Base-by-base conservation (phyloP, 1,140 invertebrate species). In the Diachasmimorpha longicaudata region DNA sequence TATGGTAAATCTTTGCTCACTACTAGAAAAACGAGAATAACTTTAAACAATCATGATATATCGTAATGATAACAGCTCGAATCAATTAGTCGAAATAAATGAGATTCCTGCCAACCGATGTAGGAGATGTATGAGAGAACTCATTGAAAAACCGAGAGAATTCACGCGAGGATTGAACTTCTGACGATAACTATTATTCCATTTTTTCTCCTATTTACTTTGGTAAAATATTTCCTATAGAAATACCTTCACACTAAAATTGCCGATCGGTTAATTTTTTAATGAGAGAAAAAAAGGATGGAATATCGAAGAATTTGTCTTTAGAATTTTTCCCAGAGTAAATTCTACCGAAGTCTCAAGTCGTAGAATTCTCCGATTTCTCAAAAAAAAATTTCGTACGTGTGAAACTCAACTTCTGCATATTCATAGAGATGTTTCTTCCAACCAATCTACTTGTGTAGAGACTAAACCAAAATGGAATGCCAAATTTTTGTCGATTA, bases 401-500 rank as follows among this genome's bases (percentile, higher is more conserved):
- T 31, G 6, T 31, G 2, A 63, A 63, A 63, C 23, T 63, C 23
- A 23, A 63, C 19, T 25, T 25, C 58, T 63, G 19, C 58, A 63
- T 11, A 25, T 19, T 14, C 58, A 23, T 31, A 63, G 4, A 63
- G 58, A 63, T 63, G 23, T 63, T 25, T 63, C 58, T 63, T 63
- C 58, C 58, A 63, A 63, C 48, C 14, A n/a, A 52, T 52, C 48
- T 52, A 52, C 48, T 19, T 52, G 48, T 52, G 48, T 16, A 52
- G 31, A 63, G 8, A 13, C 8, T 25, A 63, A 63, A 52, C 48
- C 58, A 63, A 63, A 31, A 63, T 25, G 19, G 58, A 23, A 25
- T 63, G 58, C 58, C 58, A 63, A 63, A 63, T 25, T 63, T 63
- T 52, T 52, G 48, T 52, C 48, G 48, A 52, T 52, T 52, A 52